A percentile compares a stretch with the other conserved stretches of the same genome.
These are phyloP conservation scores for Ferdinandea cuprea DNA, from an alignment of 2,888 invertebrate genomes.

Conservation along the genomic window DNA sequence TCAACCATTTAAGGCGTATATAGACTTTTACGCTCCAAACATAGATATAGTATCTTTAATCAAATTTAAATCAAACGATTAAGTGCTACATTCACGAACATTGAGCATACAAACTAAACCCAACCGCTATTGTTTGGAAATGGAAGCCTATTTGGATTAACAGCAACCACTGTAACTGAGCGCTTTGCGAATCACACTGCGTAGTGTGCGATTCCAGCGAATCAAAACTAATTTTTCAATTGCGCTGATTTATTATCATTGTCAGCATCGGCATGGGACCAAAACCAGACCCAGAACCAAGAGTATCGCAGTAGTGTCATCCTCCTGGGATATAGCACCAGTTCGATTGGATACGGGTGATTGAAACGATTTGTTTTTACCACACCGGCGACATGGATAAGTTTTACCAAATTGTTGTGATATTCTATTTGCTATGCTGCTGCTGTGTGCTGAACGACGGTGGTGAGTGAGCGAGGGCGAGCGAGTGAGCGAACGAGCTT, in stretches of 20 bases:
- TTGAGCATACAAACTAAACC: slow-evolving; percentile 7
- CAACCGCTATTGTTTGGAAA: slow-evolving; percentile 2
- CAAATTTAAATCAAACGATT: slow-evolving; percentile 56
- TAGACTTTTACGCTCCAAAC: slow-evolving; percentile 32
- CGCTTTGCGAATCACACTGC: slow-evolving; percentile 17
- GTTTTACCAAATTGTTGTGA: slow-evolving; percentile 53
- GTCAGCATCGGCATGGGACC: slow-evolving; percentile 26
- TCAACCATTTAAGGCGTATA: not conserved
- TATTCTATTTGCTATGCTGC: slow-evolving; percentile 60
- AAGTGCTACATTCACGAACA: slow-evolving; percentile 46
- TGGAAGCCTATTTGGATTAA: not conserved
- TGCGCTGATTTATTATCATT: slow-evolving; percentile 68
- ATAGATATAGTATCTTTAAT: slow-evolving; percentile 46
- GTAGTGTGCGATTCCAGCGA: slow-evolving; percentile 13
- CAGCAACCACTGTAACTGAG: not conserved
- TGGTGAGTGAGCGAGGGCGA: slow-evolving; percentile 41
- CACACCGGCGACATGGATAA: slow-evolving; percentile 46
- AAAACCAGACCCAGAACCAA: slow-evolving; percentile 2
- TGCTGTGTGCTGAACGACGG: slow-evolving; percentile 54
- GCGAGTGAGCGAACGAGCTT: too few relatives aligned
- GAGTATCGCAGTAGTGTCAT: slow-evolving; percentile 4
- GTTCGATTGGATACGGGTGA: slow-evolving; percentile 48
- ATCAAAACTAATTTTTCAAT: slow-evolving; percentile 73
- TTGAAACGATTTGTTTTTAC: slow-evolving; percentile 3
- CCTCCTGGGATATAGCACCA: slow-evolving; percentile 41